Percentiles rank a stretch among this genome's conserved stretches.
Conservation (phyloP, 2,797 vertebrate genomes). For the Tachyglossus aculeatus region DNA sequence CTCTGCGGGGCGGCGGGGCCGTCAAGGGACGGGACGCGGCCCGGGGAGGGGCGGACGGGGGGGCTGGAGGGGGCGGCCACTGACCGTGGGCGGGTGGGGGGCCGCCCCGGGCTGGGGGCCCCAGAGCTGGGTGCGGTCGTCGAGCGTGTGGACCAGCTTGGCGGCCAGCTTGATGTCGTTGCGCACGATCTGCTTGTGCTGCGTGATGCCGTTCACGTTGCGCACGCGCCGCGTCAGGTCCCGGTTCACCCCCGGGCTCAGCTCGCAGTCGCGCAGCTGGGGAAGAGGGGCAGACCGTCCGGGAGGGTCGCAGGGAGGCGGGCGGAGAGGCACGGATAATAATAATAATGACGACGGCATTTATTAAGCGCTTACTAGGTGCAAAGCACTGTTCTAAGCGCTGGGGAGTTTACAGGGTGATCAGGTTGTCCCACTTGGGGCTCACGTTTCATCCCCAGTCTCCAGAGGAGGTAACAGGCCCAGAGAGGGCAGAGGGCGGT, state of each 20-base stretch:
- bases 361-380: too few species aligned
- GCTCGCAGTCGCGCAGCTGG: constrained; percentile 90
- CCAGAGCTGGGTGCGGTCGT: constrained; percentile 88
- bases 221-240: constrained; percentile 88
- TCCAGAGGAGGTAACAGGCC: too few species aligned
- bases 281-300: neutral
- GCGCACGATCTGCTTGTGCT: constrained; percentile 90
- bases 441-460: too few species aligned
- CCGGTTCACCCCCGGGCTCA: constrained; percentile 90
- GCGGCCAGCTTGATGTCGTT: constrained; percentile 93
- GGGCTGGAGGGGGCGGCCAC: neutral
- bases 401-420: too few species aligned
- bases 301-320: too few species aligned
- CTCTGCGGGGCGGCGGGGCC: constrained; percentile 40
- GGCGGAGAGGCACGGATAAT: neutral
- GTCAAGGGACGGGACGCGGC: neutral
- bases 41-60: neutral
- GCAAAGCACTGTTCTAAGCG: too few species aligned
- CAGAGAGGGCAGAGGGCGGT: neutral
- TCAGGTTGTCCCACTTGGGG: too few species aligned
- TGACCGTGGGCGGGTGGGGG: constrained; percentile 43
- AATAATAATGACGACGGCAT: too few species aligned
- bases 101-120: constrained; percentile 71
- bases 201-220: constrained; percentile 88
- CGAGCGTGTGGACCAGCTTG: constrained; percentile 88